Base-by-base conservation (phyloP, 2,113 vertebrate genomes). In the crab-eating macaque (Macaca fascicularis) region DNA sequence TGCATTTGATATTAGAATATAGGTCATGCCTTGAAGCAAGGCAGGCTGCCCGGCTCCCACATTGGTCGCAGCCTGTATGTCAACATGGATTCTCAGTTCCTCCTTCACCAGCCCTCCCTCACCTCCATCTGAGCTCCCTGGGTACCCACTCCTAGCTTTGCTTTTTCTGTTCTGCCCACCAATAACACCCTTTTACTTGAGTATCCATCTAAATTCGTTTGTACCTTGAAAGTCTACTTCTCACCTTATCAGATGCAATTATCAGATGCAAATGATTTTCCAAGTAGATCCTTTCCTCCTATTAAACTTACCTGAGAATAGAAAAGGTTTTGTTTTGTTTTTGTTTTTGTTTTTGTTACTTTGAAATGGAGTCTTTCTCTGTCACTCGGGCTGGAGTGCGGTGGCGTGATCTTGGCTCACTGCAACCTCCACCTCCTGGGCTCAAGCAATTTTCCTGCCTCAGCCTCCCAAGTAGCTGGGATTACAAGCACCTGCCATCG, bases 11-110 rank as follows among this genome's bases (percentile, higher is more conserved):
- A 82, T 52, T 16, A 70, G 79, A 95, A 92, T 92, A 40, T 87
- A 57, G 87, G 95, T 90, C 97, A 93, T 12, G 87, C 87, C 90
- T 85, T 4, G 22, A n/a, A 90, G 94, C 69, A 0, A 45, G 20
- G 43, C 40, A 4, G 25, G 59, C 74, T 0, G 8, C 7, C 0
- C 1, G 13, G n/a, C n/a, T 69, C 45, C 45, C 76, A 35, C 13
- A 0, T 2, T 45, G 16, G 40, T 3, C 48, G 5, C 69, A 20
- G 48, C 38, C 23, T 3, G 2, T 6, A 6, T 11, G 6, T 17
- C 38, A 8, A 10, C 57, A 1, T 1, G 35, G 2, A 1, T 8
- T n/a, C 50, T 5, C 4, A 2, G 1, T 81, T 14, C 74, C 52
- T 4, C 32, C 35, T 35, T 40, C 0, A 8, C 13, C 83, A 35